Base-by-base conservation (phyloP, 2,888 invertebrate genomes). In the Clostera curtula region DNA sequence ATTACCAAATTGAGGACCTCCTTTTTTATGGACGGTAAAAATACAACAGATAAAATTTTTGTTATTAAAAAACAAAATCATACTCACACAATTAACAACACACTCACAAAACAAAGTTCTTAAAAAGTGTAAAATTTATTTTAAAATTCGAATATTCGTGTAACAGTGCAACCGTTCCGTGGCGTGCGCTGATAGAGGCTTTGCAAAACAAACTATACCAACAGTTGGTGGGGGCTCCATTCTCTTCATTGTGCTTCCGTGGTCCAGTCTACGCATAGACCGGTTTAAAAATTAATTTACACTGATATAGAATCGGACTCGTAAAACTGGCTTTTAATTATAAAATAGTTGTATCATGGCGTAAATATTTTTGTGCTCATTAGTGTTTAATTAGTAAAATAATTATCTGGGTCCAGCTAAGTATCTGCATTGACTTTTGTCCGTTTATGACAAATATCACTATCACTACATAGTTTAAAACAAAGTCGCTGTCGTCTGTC, bases 171-270 rank as follows among this genome's bases (percentile, higher is more conserved):
- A 19, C 20, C 27, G n/a, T 15, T 13, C 31, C 18, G 50, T 51
- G 53, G 64, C 64, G 64, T 64, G 64, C 61, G 53, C 48, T 40
- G 37, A 10, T 37, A 37, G 36, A 51, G 56, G 57, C 62, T 60
- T 50, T 51, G 39, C 39, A 44, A 43, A 44, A 49, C 53, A 53
- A 56, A 64, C 63, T 63, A 56, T 44, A n/a, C n/a, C n/a, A n/a
- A n/a, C 42, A 36, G 31, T 27, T 35, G 24, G 18, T 18, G 18
- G 18, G 3, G 3, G 54, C 62, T n/a, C n/a, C 62, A 46, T 55
- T 63, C 62, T 54, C 62, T 41, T 50, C 38, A 14, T 14, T 24
- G 14, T 33, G 34, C 29, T 32, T 25, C 34, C 27, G 33, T 22
- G 36, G 43, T 45, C 48, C 47, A 29, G 30, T 31, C n/a, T 14